phyloP scores from a whole-genome alignment of 2,888 invertebrate species.

The Quadroppia sp. region DNA sequence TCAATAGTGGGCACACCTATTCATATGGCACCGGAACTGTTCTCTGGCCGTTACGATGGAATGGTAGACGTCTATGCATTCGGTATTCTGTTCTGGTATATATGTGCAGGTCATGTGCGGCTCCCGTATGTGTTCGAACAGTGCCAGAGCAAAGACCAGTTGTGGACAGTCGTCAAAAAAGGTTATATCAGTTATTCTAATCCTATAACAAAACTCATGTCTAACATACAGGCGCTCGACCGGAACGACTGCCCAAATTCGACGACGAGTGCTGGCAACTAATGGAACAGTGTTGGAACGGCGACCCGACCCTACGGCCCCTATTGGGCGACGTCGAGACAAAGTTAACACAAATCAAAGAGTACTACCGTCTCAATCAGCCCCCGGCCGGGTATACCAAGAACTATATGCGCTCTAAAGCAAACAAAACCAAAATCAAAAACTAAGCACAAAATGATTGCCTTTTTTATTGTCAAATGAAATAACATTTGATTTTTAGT shows the following conservation, averaged over 20 bases:
- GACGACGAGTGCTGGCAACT: slow-evolving; percentile 74
- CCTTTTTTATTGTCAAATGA: background rate
- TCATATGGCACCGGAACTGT: slow-evolving; percentile 85
- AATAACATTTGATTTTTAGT: slow-evolving; percentile 7
- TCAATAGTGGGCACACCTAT: slow-evolving; percentile 83
- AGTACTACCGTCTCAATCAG: slow-evolving; percentile 44
- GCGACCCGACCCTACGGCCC: slow-evolving; percentile 68
- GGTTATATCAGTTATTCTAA: too few relatives aligned
- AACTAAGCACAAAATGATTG: background rate
- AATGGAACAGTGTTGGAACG: slow-evolving; percentile 79
- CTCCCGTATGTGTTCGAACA: slow-evolving; percentile 74
- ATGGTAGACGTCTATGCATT: slow-evolving; percentile 85
- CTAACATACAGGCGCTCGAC: slow-evolving; percentile 64
- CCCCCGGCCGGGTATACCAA: slow-evolving; percentile 24
- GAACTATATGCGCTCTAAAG: slow-evolving; percentile 23
- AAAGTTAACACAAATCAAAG: slow-evolving; percentile 60
- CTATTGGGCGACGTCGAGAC: slow-evolving; percentile 73
- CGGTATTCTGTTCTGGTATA: slow-evolving; percentile 83
- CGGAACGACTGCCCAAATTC: slow-evolving; percentile 70
- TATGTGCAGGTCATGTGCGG: slow-evolving; percentile 74
- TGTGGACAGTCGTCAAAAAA: slow-evolving; percentile 77
- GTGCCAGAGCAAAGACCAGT: slow-evolving; percentile 77
- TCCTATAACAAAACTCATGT: too few relatives aligned
- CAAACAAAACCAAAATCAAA: slow-evolving; percentile 6
- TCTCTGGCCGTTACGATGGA: slow-evolving; percentile 73